Evolutionary conservation across 2,113 vertebrate genomes (phyloP).

Genomic region (Brachypodius melanocephalos): DNA sequence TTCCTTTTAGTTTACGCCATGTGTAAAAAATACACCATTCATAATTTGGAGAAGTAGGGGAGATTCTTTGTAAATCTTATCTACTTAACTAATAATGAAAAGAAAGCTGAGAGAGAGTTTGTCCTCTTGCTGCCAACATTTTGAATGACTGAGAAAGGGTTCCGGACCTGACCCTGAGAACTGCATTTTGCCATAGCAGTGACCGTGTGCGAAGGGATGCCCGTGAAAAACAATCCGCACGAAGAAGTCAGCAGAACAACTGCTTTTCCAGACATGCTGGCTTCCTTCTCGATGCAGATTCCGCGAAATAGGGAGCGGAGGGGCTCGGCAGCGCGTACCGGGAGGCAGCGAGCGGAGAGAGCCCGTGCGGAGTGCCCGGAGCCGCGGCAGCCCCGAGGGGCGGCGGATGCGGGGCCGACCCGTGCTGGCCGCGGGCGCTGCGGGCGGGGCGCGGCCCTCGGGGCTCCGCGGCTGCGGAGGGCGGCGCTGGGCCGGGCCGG

Average conservation of each 20-base stretch:
- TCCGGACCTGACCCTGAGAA: background rate
- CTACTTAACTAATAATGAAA: background rate
- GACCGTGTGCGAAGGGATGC: background rate
- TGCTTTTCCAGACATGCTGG: background rate
- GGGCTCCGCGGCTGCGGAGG: background rate
- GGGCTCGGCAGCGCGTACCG: fast-evolving
- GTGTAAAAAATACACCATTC: background rate
- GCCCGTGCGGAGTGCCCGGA: background rate
- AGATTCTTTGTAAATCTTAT: background rate
- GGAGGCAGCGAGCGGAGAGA: background rate
- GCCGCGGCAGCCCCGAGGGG: background rate
- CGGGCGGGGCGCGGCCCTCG: background rate
- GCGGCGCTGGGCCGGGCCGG: background rate
- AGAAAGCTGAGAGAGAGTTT: background rate
- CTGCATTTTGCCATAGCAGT: background rate
- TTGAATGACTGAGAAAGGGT: background rate
- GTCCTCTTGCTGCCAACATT: background rate
- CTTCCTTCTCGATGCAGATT: fast-evolving
- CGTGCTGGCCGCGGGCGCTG: too few relatives aligned
- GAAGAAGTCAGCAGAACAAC: background rate
- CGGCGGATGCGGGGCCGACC: background rate
- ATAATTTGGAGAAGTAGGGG: background rate
- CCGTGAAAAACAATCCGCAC: background rate
- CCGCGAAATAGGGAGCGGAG: fast-evolving
- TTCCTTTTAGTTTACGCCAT: background rate